Evolutionary conservation across 30 jellyfish, hydroid and myxozoan genomes (phyloP), one percentile per base, ranked within the genome.

Genomic region (Aurelia sp.): DNA sequence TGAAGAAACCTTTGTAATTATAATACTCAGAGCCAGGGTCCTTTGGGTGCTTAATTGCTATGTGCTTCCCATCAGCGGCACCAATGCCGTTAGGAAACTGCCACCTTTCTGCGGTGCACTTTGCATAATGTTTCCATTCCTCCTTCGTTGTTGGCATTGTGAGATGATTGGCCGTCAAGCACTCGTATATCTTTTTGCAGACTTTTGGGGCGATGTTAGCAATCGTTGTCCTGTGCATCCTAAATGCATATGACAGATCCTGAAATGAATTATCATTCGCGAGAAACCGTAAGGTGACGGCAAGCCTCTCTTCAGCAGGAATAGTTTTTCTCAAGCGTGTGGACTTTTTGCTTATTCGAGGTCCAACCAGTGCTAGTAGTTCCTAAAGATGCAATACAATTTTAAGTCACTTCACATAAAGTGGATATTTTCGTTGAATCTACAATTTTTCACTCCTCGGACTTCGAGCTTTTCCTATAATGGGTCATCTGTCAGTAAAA

Each of bases 191-290:
- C 57, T 70, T 2, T 18, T 35, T 33, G 31, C 81, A 70, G 0
- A 70, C 81, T 8, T 40, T 9, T 30, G 63, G 81, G 2, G 37
- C 81, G 19, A 70, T 37, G 0, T 0, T 12, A 8, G 81, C 62
- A 3, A 70, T 70, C 47, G 81, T 70, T 6, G 81, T 70, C 16
- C 63, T 0, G 81, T 70, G 63, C 81, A 70, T 41, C 16, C 69
- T 30, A 59, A 18, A 18, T 3, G 69, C 16, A 15, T 59, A 59
- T 59, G 69, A 12, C 30, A 59, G 69, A 59, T 59, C 69, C 13
- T 21, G 69, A 10, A 11, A 59, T 0, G 69, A 59, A 10, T 59
- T 59, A 0, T 35, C 69, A 4, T 35, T 59, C 13, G 69, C 69
- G 2, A 59, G 69, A 3, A 59, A 59, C 13, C 69, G 16, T 59